Percentiles rank a stretch among this genome's conserved stretches.
Evolutionary conservation across 2,113 vertebrate species (phyloP).

Genomic region (Opisthocomus hoazin): DNA sequence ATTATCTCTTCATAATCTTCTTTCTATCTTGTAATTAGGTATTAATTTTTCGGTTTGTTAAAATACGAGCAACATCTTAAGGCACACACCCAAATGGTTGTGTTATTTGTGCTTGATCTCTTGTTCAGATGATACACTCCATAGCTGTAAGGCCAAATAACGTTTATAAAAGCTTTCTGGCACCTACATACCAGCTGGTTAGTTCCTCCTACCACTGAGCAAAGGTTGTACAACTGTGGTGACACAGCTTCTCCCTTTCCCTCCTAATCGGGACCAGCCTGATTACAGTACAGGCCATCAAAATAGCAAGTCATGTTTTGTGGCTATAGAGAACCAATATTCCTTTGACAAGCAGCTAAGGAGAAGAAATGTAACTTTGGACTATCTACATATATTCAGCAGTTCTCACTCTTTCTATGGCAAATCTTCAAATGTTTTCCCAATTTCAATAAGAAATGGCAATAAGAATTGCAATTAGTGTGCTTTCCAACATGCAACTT

Average conservation of each 20-base stretch:
- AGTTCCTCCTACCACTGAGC: background rate
- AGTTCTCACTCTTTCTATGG: background rate
- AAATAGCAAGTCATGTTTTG: background rate
- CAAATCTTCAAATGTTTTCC: background rate
- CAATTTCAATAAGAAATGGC: background rate
- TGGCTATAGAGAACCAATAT: background rate
- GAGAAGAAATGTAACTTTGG: background rate
- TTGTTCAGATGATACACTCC: background rate
- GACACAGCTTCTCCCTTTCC: background rate
- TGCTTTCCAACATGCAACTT: background rate
- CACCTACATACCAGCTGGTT: background rate
- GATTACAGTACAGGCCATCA: background rate
- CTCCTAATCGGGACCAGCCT: background rate
- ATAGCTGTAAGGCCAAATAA: background rate
- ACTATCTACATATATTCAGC: background rate
- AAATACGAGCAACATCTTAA: background rate
- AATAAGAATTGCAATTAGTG: background rate
- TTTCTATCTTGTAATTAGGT: background rate
- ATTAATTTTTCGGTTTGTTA: background rate
- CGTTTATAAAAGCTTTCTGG: background rate
- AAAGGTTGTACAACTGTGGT: background rate
- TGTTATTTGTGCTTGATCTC: background rate
- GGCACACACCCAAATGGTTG: background rate
- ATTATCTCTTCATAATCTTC: background rate
- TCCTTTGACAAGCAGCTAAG: background rate